Evolutionary conservation across 1,140 invertebrate genomes (phyloP).

Genomic region (Ooceraea biroi): DNA sequence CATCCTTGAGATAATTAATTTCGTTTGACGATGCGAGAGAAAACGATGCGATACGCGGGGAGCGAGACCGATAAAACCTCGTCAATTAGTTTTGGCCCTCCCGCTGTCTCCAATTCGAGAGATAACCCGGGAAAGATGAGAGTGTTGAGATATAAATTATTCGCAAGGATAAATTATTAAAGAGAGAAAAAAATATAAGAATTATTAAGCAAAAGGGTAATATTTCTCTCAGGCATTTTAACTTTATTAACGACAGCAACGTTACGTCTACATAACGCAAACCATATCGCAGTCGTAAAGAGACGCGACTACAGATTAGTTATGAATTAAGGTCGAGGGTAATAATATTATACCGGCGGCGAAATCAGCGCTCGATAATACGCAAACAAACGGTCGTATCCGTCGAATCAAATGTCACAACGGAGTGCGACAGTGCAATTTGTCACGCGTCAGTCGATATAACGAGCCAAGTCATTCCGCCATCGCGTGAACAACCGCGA

Average conservation of each 20-base stretch:
- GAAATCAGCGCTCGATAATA: not conserved
- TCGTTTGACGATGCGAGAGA: conserved; percentile 8
- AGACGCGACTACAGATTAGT: no score
- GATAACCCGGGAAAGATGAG: not conserved
- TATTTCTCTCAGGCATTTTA: not conserved
- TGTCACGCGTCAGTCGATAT: conserved; percentile 52
- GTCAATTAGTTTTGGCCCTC: not conserved
- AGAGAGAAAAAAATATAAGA: not conserved
- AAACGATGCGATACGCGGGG: conserved; percentile 3
- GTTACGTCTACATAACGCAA: no score
- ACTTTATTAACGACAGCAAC: no score
- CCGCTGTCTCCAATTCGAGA: not conserved
- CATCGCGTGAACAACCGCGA: conserved; percentile 53
- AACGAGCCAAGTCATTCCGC: conserved; percentile 46
- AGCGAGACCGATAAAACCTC: not conserved
- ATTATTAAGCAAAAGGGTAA: not conserved
- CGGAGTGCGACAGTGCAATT: conserved; percentile 56
- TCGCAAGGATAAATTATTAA: not conserved
- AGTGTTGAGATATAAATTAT: not conserved
- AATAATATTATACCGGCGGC: not conserved
- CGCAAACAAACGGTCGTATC: conserved; percentile 8
- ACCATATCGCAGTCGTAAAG: no score
- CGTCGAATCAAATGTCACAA: conserved; percentile 41
- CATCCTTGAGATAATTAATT: conserved; percentile 6
- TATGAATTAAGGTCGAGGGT: no score